Percentiles rank a stretch among this genome's conserved stretches.
Conservation (phyloP, 2,113 vertebrate species). For the Brienomyrus brachyistius region DNA sequence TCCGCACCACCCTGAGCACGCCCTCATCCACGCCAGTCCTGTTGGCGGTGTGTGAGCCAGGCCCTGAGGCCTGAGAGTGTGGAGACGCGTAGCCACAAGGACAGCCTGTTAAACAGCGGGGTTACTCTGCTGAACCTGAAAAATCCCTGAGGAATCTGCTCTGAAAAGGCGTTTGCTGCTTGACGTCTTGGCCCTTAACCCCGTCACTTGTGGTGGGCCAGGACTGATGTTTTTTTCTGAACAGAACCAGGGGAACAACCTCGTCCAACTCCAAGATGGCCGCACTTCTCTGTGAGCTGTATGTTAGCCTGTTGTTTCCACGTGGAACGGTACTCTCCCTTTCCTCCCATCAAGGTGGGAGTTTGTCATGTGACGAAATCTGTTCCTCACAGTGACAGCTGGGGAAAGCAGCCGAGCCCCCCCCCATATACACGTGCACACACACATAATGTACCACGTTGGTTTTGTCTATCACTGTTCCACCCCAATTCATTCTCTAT, state of each 20-base stretch:
- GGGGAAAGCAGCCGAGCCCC: not conserved
- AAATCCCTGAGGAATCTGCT: constrained; percentile 37
- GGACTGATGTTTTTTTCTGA: constrained; percentile 62
- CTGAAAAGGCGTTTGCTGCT: constrained; percentile 42
- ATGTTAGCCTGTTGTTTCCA: not conserved
- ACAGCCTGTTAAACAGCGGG: constrained; percentile 70
- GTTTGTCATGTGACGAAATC: not conserved
- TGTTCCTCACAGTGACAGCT: not conserved
- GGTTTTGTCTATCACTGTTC: not conserved
- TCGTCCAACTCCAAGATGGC: constrained; percentile 39
- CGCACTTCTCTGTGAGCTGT: not conserved
- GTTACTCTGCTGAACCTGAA: constrained; percentile 54
- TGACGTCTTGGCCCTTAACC: constrained; percentile 78
- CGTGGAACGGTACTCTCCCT: not conserved
- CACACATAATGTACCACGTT: not conserved
- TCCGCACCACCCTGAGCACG: constrained; percentile 35
- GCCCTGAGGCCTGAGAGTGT: not conserved
- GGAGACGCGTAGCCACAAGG: constrained; percentile 22
- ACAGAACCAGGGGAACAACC: constrained; percentile 30
- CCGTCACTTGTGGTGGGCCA: constrained; percentile 56
- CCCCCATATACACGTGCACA: not conserved
- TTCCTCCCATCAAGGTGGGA: not conserved
- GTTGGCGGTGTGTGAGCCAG: not conserved
- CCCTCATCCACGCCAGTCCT: constrained; percentile 1
- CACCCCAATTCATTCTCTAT: not conserved